Base-by-base conservation (phyloP, 2,113 vertebrate species). In the Spheniscus mendiculus region DNA sequence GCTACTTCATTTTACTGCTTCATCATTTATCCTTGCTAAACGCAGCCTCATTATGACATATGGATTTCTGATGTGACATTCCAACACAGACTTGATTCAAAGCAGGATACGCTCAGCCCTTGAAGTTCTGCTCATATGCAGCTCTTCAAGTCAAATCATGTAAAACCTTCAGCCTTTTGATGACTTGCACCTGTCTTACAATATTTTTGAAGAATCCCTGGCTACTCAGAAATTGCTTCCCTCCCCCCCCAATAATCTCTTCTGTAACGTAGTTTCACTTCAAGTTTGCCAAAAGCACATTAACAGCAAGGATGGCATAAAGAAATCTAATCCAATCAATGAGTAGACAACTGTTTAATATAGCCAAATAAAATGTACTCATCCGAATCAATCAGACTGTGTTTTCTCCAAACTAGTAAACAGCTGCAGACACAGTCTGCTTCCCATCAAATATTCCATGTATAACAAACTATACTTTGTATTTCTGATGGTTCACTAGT, bases 401-500 rank as follows among this genome's bases (percentile, higher is more conserved):
- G 95, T 97, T 98, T 98, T 98, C 95, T 91, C 94, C 92, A 93
- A 95, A 93, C 89, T 62, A 93, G 90, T 96, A 97, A 98, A 98
- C 89, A 98, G 95, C 92, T 97, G 96, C 96, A 97, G 97, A 96
- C 92, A 80, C 5, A 87, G 87, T 94, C 97, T 98, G 98, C 93
- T 98, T 98, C 94, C 90, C 91, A 98, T 98, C 96, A 98, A 95
- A 87, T 69, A 61, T 61, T 96, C 67, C n/a, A 12, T 61, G 70
- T 95, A 94, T 88, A 97, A 98, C 93, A 97, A 93, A 96, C 77
- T 81, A 81, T 94, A 97, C 77, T 88, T 96, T 94, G 89, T 96
- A 97, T 91, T 85, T 89, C 81, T 97, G 95, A 97, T 94, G 92
- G 87, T 96, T 98, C 97, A 95, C 92, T 96, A 93, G 84, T 82